Percentiles rank a stretch among this genome's conserved stretches.
phyloP scores from a whole-genome alignment of 2,797 vertebrate species.

The Ceryle rudis region DNA sequence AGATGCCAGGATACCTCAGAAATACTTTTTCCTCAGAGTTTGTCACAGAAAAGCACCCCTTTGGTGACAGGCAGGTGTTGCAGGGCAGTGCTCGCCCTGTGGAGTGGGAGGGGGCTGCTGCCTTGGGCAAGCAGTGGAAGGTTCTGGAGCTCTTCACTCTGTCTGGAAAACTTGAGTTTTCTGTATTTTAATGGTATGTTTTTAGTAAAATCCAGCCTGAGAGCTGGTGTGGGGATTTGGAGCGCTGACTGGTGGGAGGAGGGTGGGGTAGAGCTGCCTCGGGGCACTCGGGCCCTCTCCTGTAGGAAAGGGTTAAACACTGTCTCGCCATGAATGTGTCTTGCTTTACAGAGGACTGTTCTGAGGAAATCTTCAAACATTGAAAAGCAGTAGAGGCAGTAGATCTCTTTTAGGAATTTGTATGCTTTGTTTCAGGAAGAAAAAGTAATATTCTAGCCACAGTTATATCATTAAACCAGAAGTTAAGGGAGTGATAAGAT shows the following conservation, averaged over 20 bases:
- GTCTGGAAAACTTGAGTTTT: neutral
- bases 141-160: neutral
- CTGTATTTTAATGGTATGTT: neutral
- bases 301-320: neutral
- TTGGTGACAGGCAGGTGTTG: neutral
- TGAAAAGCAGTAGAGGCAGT: neutral
- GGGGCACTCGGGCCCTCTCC: neutral
- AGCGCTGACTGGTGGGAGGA: neutral
- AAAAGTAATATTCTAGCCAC: neutral
- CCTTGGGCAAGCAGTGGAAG: fast-evolving
- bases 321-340: too few species aligned
- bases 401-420: neutral
- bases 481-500: neutral
- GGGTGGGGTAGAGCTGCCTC: neutral
- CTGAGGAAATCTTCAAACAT: neutral
- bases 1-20: fast-evolving
- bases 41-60: neutral
- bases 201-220: neutral
- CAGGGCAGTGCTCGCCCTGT: fast-evolving
- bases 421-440: neutral
- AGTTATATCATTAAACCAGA: neutral
- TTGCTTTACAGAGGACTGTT: neutral
- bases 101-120: too few species aligned
- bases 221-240: neutral
- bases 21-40: neutral